Conservation (phyloP, 2,888 invertebrate species). For the Erebia epiphron region DNA sequence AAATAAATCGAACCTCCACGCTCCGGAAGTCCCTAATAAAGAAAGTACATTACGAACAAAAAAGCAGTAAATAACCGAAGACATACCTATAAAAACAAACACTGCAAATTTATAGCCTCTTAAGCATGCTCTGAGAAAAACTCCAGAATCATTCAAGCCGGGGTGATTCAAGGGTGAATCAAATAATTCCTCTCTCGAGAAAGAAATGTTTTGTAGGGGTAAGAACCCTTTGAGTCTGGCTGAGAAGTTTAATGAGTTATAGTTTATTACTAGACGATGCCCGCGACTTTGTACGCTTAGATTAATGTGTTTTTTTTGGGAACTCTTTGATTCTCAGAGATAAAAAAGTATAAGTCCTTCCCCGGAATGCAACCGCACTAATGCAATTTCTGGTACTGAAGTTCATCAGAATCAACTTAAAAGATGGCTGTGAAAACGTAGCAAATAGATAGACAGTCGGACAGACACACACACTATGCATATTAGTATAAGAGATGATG, state of each 20-base stretch:
- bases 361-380: too few species aligned
- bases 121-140: slow-evolving; percentile 58
- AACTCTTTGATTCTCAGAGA: too few species aligned
- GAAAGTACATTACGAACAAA: slow-evolving; percentile 48
- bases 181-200: slow-evolving; percentile 62
- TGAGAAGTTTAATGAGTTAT: slow-evolving; percentile 35
- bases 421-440: too few species aligned
- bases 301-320: neutral
- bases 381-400: too few species aligned
- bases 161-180: slow-evolving; percentile 61
- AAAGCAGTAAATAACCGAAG: slow-evolving; percentile 67
- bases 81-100: slow-evolving; percentile 60
- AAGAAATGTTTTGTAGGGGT: slow-evolving; percentile 45
- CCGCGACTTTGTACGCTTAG: neutral
- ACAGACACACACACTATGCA: too few species aligned
- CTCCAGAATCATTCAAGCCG: slow-evolving; percentile 63
- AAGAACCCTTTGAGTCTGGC: slow-evolving; percentile 35
- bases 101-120: slow-evolving; percentile 72
- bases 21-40: slow-evolving; percentile 41
- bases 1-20: slow-evolving; percentile 25
- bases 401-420: too few species aligned
- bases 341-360: neutral
- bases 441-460: too few species aligned
- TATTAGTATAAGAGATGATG: too few species aligned
- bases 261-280: slow-evolving; percentile 7